Evolutionary conservation across 2,888 invertebrate species (phyloP), one percentile per base, ranked within the genome.

Genomic region (Coecobrya sp.): DNA sequence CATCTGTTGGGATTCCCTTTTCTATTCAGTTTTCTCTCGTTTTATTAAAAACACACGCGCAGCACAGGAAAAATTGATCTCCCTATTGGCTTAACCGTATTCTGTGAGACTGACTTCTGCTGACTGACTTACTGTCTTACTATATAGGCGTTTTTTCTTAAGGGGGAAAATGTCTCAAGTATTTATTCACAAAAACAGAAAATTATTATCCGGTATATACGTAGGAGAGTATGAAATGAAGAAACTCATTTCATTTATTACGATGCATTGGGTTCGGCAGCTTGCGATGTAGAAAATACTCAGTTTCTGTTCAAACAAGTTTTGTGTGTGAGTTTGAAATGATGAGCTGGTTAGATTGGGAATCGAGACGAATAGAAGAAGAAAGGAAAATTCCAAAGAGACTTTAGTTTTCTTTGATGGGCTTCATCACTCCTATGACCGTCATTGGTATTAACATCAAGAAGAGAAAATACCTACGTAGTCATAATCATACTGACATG

Each of bases 1-100:
- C 65, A n/a, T 65, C 52, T 82, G 11, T 73, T 73, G 36, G 73
- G 73, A 59, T 7, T 82, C 55, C 82, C 7, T 22, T 59, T 82
- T 59, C 55, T n/a, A 25, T 49, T 27, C 11, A 65, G 13, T 68
- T 68, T 68, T 30, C 27, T 68, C 68, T 68, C 22, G 1, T 59
- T 59, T 22, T 10, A 49, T 13, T n/a, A 22, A 36, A 84, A 76
- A 25, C 76, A 68, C 25, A 68, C 27, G 68, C 68, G 68, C 68
- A 68, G n/a, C 68, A 36, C 16, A 68, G 2, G 22, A 59, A 59
- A 59, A 68, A 68, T 36, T 68, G 68, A 68, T 68, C 68, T 68
- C 68, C 68, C 68, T 36, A 68, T 68, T 68, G 68, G 13, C 65
- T 25, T 1, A 27, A 65, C 25, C 19, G 11, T 22, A 13, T 65